phyloP scores from a whole-genome alignment of 2,888 invertebrate genomes.

The Phytoseiulus persimilis region DNA sequence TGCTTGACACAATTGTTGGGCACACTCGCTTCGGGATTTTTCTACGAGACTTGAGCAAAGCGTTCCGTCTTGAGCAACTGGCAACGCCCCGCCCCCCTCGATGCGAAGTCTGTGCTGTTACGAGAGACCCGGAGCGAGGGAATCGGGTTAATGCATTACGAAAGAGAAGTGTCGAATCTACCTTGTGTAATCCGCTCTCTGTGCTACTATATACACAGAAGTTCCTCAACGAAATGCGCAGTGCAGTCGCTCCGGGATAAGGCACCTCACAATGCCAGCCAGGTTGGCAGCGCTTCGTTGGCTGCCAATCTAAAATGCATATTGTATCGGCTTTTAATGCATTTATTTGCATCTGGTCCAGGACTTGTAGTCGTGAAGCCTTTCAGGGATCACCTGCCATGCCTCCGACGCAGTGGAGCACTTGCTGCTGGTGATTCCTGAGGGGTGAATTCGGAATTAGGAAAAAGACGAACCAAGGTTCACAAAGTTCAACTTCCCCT shows the following conservation, averaged over 20 bases:
- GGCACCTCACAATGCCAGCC: neutral
- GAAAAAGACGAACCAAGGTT: neutral
- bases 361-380: neutral
- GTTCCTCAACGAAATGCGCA: too few relatives aligned
- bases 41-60: too few relatives aligned
- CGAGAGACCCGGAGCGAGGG: too few relatives aligned
- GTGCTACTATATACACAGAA: too few relatives aligned
- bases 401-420: neutral
- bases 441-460: neutral
- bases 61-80: too few relatives aligned
- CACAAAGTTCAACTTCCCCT: neutral
- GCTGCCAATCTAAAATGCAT: neutral
- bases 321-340: constrained; percentile 5
- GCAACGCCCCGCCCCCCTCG: too few relatives aligned
- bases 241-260: neutral
- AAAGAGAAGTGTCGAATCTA: too few relatives aligned
- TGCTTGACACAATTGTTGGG: too few relatives aligned
- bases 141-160: too few relatives aligned
- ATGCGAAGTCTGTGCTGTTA: too few relatives aligned
- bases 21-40: neutral
- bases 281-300: neutral
- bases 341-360: neutral
- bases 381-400: constrained; percentile 5
- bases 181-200: too few relatives aligned
- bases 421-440: constrained; percentile 5